phyloP scores from a whole-genome alignment of 1,140 invertebrate species.

The Pachyrhynchus sulphureomaculatus region DNA sequence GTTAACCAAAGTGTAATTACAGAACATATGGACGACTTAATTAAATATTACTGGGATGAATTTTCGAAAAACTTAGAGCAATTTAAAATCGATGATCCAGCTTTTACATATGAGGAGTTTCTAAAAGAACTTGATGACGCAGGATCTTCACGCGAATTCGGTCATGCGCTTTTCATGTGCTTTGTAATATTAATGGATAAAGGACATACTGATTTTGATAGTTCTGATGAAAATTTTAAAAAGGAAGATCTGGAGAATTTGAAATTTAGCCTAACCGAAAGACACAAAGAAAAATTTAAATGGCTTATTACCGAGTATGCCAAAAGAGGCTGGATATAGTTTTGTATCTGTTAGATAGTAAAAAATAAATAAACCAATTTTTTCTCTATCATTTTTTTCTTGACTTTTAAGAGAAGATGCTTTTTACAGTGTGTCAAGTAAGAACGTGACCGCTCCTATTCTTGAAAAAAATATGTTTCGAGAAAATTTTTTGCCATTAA shows the following conservation, averaged over 20 bases:
- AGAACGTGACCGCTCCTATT: no score
- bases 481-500: no score
- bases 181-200: not conserved
- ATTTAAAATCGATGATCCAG: slow-evolving; percentile 8
- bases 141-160: not conserved
- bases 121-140: slow-evolving; percentile 9
- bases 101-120: slow-evolving; percentile 15
- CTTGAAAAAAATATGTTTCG: no score
- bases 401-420: no score
- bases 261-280: not conserved
- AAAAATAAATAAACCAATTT: no score
- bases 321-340: slow-evolving; percentile 8
- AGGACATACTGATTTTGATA: not conserved
- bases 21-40: slow-evolving; percentile 49
- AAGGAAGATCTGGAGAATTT: not conserved
- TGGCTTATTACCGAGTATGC: not conserved
- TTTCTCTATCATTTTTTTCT: no score
- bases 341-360: no score
- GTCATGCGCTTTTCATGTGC: not conserved
- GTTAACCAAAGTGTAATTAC: slow-evolving; percentile 45
- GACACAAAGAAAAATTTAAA: not conserved
- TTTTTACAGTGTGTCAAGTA: no score
- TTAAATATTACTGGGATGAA: slow-evolving; percentile 54
- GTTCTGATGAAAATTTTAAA: not conserved
- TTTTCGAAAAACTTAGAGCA: slow-evolving; percentile 44